These are phyloP conservation scores for Lepidocyrtinus sp. DNA, from an alignment of 2,888 invertebrate species.

Conservation along the genomic window DNA sequence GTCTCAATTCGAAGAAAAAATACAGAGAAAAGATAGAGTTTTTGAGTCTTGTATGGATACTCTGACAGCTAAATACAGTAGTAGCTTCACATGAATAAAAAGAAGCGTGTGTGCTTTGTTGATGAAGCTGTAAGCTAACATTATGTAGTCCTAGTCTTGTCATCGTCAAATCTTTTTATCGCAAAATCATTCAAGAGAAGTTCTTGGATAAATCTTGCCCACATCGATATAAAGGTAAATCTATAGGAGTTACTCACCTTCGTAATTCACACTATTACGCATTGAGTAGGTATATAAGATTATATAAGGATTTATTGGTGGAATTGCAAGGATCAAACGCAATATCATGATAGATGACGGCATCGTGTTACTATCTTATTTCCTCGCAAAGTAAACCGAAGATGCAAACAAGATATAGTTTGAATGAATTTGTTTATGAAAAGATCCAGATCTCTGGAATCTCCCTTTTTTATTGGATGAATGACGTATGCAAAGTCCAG, in stretches of 20 bases:
- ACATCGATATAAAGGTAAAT: neutral
- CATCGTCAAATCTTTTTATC: neutral
- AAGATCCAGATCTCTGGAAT: slow-evolving; percentile 36
- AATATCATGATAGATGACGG: neutral
- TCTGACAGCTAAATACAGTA: neutral
- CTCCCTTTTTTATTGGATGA: slow-evolving; percentile 14
- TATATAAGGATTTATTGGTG: neutral
- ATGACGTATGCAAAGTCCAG: slow-evolving; percentile 29
- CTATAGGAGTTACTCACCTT: neutral
- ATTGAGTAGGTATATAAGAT: neutral
- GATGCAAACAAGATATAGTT: neutral
- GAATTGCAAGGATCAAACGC: neutral
- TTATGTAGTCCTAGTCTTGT: neutral
- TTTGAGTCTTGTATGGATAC: neutral
- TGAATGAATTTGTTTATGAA: slow-evolving; percentile 6
- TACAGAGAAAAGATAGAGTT: neutral
- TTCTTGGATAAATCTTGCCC: neutral
- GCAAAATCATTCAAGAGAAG: neutral
- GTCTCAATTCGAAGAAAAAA: neutral
- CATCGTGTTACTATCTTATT: neutral
- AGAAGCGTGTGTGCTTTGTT: neutral
- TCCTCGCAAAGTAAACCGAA: too few species aligned
- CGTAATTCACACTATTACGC: neutral
- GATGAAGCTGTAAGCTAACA: neutral
- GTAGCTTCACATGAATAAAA: neutral